Base-by-base conservation (phyloP, 2,797 vertebrate genomes). In the Acipenser ruthenus region DNA sequence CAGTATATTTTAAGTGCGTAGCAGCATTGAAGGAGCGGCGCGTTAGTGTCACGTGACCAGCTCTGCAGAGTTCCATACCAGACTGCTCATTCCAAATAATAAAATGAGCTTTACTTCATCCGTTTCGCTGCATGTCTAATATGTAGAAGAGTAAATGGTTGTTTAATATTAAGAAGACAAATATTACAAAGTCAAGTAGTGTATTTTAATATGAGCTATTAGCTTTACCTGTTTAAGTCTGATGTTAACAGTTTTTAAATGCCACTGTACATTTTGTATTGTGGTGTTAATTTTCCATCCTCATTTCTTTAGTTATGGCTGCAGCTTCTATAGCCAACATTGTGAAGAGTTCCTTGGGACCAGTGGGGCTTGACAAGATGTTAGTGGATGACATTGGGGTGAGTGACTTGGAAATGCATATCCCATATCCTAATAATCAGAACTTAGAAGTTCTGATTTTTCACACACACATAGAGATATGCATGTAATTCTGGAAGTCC, bases 261-360 rank as follows among this genome's bases (percentile, higher is more conserved):
- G 37, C 0, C 37, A 37, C 37, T 37, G 1, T 37, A 37, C 37
- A 37, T 37, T 37, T 5, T 37, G 37, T 37, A 37, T 37, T 37
- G 37, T 5, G 4, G 37, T 37, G 4, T 37, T 37, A 37, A 37
- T 37, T 37, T 37, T 37, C 37, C 37, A 37, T 4, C 37, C 37
- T 37, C 37, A 37, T 37, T 37, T 37, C 3, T 55, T 62, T 23
- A 67, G 65, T 67, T 13, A 67, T 67, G 53, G 65, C 65, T 12
- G 65, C 56, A 47, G 23, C 23, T 8, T 67, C 65, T 47, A 67
- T 67, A 5, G 53, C 65, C 52, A 67, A 67, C 56, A 61, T 67
- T 12, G 15, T 67, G 23, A 67, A 67, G 56, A 67, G 65, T 47
- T 67, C 65, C 15, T 15, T 67, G 37, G 65, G 65, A 23, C 65